Evolutionary conservation across 2,113 vertebrate genomes (phyloP).

Genomic region (Aphyosemion australe): DNA sequence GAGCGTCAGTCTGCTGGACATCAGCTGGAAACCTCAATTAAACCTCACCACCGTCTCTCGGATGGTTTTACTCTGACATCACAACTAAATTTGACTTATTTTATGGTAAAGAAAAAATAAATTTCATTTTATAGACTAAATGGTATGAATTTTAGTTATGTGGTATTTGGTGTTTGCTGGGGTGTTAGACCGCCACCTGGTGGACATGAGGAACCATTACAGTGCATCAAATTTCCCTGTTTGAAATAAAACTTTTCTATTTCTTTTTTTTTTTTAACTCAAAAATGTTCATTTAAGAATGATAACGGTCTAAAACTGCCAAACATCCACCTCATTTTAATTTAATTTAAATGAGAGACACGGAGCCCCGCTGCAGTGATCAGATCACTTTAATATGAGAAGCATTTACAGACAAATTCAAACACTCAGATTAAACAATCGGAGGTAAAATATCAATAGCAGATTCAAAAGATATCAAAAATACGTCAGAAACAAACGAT

Average conservation of each 20-base stretch:
- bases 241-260: not conserved
- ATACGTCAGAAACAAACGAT: slow-evolving; percentile 32
- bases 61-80: too few relatives aligned
- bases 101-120: too few relatives aligned
- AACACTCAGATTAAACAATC: slow-evolving; percentile 54
- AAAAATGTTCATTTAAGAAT: not conserved
- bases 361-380: slow-evolving; percentile 10
- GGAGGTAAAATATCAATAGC: slow-evolving; percentile 37
- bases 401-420: slow-evolving; percentile 52
- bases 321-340: not conserved
- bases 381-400: slow-evolving; percentile 71
- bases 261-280: too few relatives aligned
- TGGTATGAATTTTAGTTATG: too few relatives aligned
- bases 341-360: not conserved
- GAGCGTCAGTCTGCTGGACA: too few relatives aligned
- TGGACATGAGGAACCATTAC: slow-evolving; percentile 10
- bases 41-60: too few relatives aligned
- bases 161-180: too few relatives aligned
- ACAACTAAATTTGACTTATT: too few relatives aligned
- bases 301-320: not conserved
- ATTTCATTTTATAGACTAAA: too few relatives aligned
- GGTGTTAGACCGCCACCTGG: slow-evolving; percentile 15
- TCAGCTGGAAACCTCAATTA: too few relatives aligned
- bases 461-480: slow-evolving; percentile 60
- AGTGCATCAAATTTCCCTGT: not conserved